These are phyloP conservation scores for Acrossocheilus fasciatus DNA, from an alignment of 2,797 vertebrate genomes.

Conservation along the genomic window DNA sequence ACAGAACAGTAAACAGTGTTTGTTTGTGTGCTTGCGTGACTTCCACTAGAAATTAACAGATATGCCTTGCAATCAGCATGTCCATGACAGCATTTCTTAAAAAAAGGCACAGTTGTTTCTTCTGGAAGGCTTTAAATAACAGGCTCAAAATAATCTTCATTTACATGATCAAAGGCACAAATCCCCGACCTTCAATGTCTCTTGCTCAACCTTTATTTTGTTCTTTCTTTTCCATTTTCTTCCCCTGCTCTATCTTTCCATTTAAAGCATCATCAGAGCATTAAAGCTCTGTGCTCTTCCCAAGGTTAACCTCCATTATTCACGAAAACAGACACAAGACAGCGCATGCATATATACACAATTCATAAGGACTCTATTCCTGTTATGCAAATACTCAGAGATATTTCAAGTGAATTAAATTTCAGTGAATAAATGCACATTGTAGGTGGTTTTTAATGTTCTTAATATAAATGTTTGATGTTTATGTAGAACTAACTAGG, in stretches of 20 bases:
- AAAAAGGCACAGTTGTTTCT: constrained; percentile 5
- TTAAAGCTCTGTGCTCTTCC: background rate
- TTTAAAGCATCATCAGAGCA: background rate
- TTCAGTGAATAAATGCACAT: background rate
- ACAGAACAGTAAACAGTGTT: constrained; percentile 50
- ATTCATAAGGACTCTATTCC: background rate
- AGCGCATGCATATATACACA: constrained; percentile 4
- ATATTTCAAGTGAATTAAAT: constrained; percentile 9
- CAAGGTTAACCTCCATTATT: constrained; percentile 6
- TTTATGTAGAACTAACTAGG: background rate
- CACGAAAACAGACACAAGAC: constrained; percentile 19
- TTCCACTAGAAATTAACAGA: constrained; percentile 13
- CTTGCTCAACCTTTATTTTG: constrained; percentile 28
- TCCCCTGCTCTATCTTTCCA: constrained; percentile 15
- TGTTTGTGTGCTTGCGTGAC: background rate
- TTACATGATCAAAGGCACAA: constrained; percentile 8
- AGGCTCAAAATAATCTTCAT: constrained; percentile 23
- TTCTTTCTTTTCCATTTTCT: constrained; percentile 1
- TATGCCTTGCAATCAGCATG: constrained; percentile 51
- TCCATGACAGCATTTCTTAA: constrained; percentile 15
- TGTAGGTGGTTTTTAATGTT: background rate
- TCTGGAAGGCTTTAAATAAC: constrained; percentile 5
- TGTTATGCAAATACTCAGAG: background rate
- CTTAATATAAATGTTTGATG: background rate
- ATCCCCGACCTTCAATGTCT: constrained; percentile 5